Evolutionary conservation across 30 jellyfish, hydroid and myxozoan genomes (phyloP).

Genomic region (Chironex yamaguchii): DNA sequence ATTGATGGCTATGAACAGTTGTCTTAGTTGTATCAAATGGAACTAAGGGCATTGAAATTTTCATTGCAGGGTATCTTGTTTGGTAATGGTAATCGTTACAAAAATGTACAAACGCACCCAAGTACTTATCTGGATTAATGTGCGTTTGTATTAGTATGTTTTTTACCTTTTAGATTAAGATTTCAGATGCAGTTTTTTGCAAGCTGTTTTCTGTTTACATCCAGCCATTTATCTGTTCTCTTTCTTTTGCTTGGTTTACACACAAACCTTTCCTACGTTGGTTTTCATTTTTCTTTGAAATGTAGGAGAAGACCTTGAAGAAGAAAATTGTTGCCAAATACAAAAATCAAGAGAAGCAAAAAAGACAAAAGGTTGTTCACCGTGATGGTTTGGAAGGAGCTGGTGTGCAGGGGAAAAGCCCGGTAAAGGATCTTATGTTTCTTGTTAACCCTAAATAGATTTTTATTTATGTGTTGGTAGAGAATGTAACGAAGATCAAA

Average conservation of each 20-base stretch:
- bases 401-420: background rate
- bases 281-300: background rate
- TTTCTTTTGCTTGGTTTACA: background rate
- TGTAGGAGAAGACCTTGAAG: constrained; percentile 66
- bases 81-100: too few relatives aligned
- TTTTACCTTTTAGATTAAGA: too few relatives aligned
- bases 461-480: too few relatives aligned
- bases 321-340: constrained; percentile 69
- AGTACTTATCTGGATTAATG: too few relatives aligned
- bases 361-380: background rate
- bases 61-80: too few relatives aligned
- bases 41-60: too few relatives aligned
- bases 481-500: too few relatives aligned
- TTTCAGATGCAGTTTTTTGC: constrained; percentile 50
- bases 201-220: background rate
- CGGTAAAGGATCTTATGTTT: background rate
- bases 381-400: background rate
- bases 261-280: background rate
- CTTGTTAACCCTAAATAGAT: background rate
- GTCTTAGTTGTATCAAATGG: too few relatives aligned
- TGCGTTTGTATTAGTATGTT: too few relatives aligned
- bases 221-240: background rate
- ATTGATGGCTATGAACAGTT: too few relatives aligned
- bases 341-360: constrained; percentile 70
- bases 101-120: too few relatives aligned